A percentile compares a stretch with the other conserved stretches of the same genome.
phyloP scores from a whole-genome alignment of 2,113 vertebrate genomes.

The Ursus arctos region DNA sequence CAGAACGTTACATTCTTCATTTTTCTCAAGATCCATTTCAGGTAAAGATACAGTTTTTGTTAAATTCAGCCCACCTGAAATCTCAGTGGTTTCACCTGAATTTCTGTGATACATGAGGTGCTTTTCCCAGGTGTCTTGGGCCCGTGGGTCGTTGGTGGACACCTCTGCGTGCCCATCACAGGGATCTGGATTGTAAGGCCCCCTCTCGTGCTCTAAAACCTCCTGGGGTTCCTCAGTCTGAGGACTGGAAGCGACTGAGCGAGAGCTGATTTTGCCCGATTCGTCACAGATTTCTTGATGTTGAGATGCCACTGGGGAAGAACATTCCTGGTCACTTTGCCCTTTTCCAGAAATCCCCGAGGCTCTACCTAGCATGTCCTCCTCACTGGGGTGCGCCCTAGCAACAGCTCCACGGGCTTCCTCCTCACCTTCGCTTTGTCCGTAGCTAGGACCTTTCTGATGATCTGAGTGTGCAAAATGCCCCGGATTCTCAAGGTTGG shows the following conservation, averaged over 20 bases:
- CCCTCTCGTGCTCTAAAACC: background rate
- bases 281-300: slow-evolving; percentile 50
- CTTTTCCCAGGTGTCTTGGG: slow-evolving; percentile 38
- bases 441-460: background rate
- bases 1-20: slow-evolving; percentile 64
- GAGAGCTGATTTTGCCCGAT: background rate
- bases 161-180: slow-evolving; percentile 53
- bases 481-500: slow-evolving; percentile 71
- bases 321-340: slow-evolving; percentile 59
- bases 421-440: slow-evolving; percentile 21
- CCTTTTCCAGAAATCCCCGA: slow-evolving; percentile 63
- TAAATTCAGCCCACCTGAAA: slow-evolving; percentile 14
- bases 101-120: slow-evolving; percentile 1
- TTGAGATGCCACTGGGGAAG: slow-evolving; percentile 53
- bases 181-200: background rate
- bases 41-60: slow-evolving; percentile 65
- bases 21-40: slow-evolving; percentile 72
- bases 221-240: slow-evolving; percentile 49
- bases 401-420: background rate
- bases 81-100: slow-evolving; percentile 48
- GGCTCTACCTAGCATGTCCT: slow-evolving; percentile 14
- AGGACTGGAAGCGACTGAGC: slow-evolving; percentile 50
- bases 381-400: background rate
- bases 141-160: slow-evolving; percentile 50
- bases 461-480: slow-evolving; percentile 49